Conservation (phyloP, 2,113 vertebrate genomes). For the Vulpes ferrilata region DNA sequence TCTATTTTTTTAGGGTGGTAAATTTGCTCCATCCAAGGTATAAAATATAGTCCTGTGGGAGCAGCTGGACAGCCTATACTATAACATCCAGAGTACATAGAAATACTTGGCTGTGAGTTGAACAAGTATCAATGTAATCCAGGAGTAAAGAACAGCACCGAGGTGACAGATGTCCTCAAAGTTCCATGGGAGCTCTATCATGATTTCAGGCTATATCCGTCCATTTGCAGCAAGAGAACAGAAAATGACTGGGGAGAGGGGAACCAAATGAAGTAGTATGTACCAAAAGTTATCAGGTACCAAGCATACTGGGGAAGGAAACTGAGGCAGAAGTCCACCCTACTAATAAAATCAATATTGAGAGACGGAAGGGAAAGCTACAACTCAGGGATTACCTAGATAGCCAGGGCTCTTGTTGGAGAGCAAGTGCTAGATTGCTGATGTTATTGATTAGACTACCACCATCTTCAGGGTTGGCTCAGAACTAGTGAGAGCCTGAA, state of each 20-base stretch:
- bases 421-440: neutral
- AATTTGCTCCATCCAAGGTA: neutral
- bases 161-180: neutral
- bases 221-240: neutral
- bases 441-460: neutral
- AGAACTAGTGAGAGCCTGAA: neutral
- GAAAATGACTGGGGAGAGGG: neutral
- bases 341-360: conserved; percentile 6
- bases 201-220: neutral
- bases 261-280: neutral
- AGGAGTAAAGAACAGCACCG: neutral
- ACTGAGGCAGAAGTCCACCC: neutral
- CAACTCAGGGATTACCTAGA: neutral
- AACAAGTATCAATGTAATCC: neutral
- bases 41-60: neutral
- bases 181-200: neutral
- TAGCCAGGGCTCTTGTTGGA: neutral
- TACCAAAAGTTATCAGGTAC: neutral
- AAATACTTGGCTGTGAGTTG: neutral
- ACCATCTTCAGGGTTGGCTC: neutral
- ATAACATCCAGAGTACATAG: neutral
- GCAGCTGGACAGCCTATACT: neutral
- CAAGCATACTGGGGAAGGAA: neutral
- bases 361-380: neutral
- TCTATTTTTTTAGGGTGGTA: neutral